Percentiles rank a stretch among this genome's conserved stretches.
These are phyloP conservation scores for Turnix velox DNA, from an alignment of 2,113 vertebrate genomes.

Conservation along the genomic window DNA sequence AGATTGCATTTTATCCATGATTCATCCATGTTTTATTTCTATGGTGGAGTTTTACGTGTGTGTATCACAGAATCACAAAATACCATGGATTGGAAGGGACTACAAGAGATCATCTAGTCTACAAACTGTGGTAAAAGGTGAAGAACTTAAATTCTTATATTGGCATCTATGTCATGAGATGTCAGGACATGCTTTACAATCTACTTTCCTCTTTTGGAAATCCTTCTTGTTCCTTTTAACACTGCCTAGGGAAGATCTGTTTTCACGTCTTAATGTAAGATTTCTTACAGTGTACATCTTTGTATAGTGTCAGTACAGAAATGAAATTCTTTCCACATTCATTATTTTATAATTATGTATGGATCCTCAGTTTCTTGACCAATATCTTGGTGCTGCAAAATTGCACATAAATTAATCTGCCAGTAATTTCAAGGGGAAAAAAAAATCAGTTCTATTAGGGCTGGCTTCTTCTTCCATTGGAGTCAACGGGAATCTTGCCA, in stretches of 20 bases:
- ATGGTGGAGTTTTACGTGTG: not conserved
- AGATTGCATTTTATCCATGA: not conserved
- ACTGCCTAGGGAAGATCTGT: not conserved
- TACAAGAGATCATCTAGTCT: no score
- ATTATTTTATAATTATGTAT: not conserved
- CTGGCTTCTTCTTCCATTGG: not conserved
- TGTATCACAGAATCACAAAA: no score
- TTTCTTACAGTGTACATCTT: not conserved
- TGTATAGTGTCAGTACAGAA: not conserved
- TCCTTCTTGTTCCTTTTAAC: not conserved
- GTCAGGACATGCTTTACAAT: not conserved
- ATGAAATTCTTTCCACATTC: not conserved
- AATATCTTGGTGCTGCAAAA: not conserved
- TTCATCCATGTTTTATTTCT: not conserved
- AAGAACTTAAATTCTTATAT: not conserved
- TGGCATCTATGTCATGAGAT: not conserved
- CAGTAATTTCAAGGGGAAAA: not conserved
- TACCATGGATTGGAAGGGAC: no score
- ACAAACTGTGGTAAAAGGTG: not conserved
- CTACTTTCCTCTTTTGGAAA: not conserved
- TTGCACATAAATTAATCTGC: not conserved
- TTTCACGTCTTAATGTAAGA: not conserved
- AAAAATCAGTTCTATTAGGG: not conserved
- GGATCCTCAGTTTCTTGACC: not conserved
- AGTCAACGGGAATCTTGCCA: constrained; percentile 23